Conservation (phyloP, 2,797 vertebrate genomes). For the Mus minutoides region DNA sequence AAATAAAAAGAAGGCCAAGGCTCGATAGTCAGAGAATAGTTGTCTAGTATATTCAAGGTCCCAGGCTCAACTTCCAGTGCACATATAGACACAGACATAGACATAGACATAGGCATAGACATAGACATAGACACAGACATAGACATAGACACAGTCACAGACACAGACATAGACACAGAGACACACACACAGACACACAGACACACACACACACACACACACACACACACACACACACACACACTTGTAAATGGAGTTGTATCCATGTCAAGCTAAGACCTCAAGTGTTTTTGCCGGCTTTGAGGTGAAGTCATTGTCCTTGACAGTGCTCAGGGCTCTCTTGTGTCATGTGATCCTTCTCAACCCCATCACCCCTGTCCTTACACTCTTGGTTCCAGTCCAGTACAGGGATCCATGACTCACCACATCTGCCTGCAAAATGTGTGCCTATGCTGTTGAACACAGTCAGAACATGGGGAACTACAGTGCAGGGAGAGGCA, state of each 20-base stretch:
- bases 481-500: background rate
- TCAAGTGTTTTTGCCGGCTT: background rate
- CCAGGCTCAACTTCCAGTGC: background rate
- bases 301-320: background rate
- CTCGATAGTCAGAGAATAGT: background rate
- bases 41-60: no score
- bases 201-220: background rate
- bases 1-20: background rate
- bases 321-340: background rate
- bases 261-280: background rate
- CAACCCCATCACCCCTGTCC: no score
- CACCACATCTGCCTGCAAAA: background rate
- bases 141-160: background rate
- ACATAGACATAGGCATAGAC: no score
- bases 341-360: background rate
- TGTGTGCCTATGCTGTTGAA: rapidly evolving
- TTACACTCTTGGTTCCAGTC: background rate
- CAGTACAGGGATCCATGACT: background rate
- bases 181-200: background rate
- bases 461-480: background rate
- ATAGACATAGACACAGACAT: background rate
- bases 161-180: no score
- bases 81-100: no score
- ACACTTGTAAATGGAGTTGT: background rate
- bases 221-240: background rate